Percentiles rank a stretch among this genome's conserved stretches.
Evolutionary conservation across 2,113 vertebrate genomes (phyloP).

Genomic region (Petrocephalus zakoni): DNA sequence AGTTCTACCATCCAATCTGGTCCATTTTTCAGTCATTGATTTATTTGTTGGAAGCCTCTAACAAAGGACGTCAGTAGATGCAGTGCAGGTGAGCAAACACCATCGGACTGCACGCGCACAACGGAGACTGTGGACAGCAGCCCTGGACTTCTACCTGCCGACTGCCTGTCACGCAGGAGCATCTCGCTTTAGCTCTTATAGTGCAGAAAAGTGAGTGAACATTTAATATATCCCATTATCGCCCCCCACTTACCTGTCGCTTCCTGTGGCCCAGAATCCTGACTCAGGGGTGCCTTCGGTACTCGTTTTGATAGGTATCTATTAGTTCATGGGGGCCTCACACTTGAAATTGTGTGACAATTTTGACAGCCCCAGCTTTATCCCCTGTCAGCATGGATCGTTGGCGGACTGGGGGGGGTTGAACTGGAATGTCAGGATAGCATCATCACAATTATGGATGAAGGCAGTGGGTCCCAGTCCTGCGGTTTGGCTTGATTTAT

Average conservation of each 20-base stretch:
- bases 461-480: constrained; percentile 72
- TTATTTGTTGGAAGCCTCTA: not conserved
- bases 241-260: constrained; percentile 47
- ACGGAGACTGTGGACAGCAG: not conserved
- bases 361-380: constrained; percentile 70
- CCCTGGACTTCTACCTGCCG: not conserved
- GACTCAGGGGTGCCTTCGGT: constrained; percentile 21
- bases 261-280: constrained; percentile 39
- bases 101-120: not conserved
- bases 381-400: constrained; percentile 73
- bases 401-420: constrained; percentile 53
- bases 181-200: constrained; percentile 42
- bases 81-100: not conserved
- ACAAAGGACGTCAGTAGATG: not conserved
- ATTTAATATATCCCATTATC: constrained; percentile 51
- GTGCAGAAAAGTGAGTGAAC: constrained; percentile 61
- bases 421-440: constrained; percentile 70
- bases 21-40: not conserved
- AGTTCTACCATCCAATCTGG: not conserved
- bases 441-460: constrained; percentile 78
- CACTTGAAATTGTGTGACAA: constrained; percentile 58
- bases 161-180: not conserved
- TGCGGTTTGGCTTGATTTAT: constrained; percentile 84
- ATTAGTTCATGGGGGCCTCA: constrained; percentile 46
- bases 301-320: constrained; percentile 59